Evolutionary conservation across 2,113 vertebrate species (phyloP).

Genomic region (Tamias sibiricus): DNA sequence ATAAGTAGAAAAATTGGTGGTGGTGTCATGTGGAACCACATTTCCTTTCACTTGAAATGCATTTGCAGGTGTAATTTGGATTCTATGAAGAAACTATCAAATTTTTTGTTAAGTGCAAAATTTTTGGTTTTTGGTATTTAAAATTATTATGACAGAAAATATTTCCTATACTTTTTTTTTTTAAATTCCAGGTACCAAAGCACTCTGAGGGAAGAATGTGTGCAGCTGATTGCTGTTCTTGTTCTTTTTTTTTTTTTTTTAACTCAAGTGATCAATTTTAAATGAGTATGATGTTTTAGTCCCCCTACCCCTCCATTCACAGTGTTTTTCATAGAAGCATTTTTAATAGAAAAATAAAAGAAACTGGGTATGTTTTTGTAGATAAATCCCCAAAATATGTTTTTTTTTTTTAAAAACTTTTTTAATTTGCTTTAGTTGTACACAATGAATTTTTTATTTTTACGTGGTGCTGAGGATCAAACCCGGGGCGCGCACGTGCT

Average conservation of each 20-base stretch:
- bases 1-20: slow-evolving; percentile 48
- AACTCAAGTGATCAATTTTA: slow-evolving; percentile 15
- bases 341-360: not conserved
- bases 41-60: slow-evolving; percentile 51
- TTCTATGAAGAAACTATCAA: slow-evolving; percentile 30
- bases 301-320: not conserved
- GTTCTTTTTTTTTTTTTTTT: not conserved
- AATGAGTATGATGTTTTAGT: slow-evolving; percentile 37
- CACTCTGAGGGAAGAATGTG: not conserved
- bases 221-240: not conserved
- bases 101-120: slow-evolving; percentile 1
- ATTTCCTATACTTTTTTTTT: not conserved
- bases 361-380: not conserved
- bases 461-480: too few relatives aligned
- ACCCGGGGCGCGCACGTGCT: too few relatives aligned
- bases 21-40: slow-evolving; percentile 31
- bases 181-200: slow-evolving; percentile 36
- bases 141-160: not conserved
- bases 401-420: too few relatives aligned
- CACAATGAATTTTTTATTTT: too few relatives aligned
- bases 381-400: not conserved
- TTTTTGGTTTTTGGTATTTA: slow-evolving; percentile 28
- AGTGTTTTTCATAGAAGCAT: not conserved
- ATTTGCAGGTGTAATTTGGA: slow-evolving; percentile 45
- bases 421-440: too few relatives aligned